Base-by-base conservation (phyloP, 2,888 invertebrate species). In the Heliconius ismenius region DNA sequence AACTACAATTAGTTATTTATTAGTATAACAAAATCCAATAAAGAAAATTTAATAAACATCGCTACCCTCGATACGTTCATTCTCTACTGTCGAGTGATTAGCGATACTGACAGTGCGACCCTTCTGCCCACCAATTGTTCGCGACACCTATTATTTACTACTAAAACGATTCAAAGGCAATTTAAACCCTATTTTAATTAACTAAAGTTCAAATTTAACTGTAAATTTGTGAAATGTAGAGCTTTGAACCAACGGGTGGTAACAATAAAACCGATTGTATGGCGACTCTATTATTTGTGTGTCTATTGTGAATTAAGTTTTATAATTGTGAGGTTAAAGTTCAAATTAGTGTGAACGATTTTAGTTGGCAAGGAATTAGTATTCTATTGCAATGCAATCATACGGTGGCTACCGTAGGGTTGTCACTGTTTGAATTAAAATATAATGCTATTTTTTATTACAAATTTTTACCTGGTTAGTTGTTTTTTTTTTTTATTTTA, bases 261-360 rank as follows among this genome's bases (percentile, higher is more conserved):
- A 91, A 92, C 92, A 92, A 92, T 91, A 89, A 91, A 91, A 89
- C 86, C 92, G 87, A 92, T 91, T 92, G 91, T 91, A 84, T 80
- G 84, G 84, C 78, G 81, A 80, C 78, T 84, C 86, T 88, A 89
- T 91, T 91, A 89, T 89, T 82, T 62, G 79, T 76, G 60, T 74
- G 64, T 77, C 79, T 81, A 77, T 78, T 76, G 75, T 81, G 87
- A 82, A 86, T 86, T 86, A 81, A 82, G 81, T 82, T 85, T 83
- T 88, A 82, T 82, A 64, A 64, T 39, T 21, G 77, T 62, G 36
- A 64, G 36, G 76, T 83, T 84, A 84, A 75, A 81, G 84, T 84
- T 81, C 81, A 68, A 78, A 81, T 83, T 85, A 77, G 76, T 74
- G 78, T 74, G 78, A 75, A 73, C 82, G 83, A 84, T 81, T 85